A percentile compares a stretch with the other conserved stretches of the same genome.
Evolutionary conservation across 1,140 invertebrate species (phyloP).

Genomic region (Nautilus pompilius): DNA sequence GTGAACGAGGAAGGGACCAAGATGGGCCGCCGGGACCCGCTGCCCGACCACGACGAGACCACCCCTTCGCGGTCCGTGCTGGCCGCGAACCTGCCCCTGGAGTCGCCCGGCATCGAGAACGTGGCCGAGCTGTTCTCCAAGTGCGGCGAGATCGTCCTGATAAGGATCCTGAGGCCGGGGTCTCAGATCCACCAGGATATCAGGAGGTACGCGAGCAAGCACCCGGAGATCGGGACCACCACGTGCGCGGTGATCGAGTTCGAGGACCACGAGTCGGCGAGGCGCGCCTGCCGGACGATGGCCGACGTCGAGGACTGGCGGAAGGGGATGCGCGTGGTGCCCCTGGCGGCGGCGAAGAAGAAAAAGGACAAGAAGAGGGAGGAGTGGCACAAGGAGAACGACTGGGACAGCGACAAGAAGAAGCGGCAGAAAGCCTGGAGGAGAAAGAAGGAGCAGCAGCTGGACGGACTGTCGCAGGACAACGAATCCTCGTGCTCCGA

Average conservation of each 20-base stretch:
- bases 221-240: constrained; percentile 76
- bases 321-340: constrained; percentile 60
- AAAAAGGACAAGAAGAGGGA: constrained; percentile 38
- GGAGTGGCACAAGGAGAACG: constrained; percentile 13
- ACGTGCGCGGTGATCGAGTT: constrained; percentile 88
- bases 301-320: constrained; percentile 50
- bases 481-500: constrained; percentile 43
- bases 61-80: constrained; percentile 83
- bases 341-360: constrained; percentile 40
- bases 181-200: constrained; percentile 84
- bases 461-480: constrained; percentile 37
- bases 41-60: constrained; percentile 87
- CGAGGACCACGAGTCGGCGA: constrained; percentile 78
- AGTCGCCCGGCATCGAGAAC: constrained; percentile 79
- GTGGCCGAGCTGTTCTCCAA: constrained; percentile 82
- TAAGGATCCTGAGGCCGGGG: constrained; percentile 79
- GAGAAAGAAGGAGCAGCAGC: constrained; percentile 39
- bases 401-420: constrained; percentile 18
- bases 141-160: constrained; percentile 83
- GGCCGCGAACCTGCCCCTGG: constrained; percentile 78
- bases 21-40: constrained; percentile 76
- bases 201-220: constrained; percentile 82
- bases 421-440: constrained; percentile 30
- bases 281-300: constrained; percentile 68
- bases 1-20: constrained; percentile 89